A percentile compares a stretch with the other conserved stretches of the same genome.
Conservation (phyloP, 2,113 vertebrate species). For the Lanius ludovicianus region DNA sequence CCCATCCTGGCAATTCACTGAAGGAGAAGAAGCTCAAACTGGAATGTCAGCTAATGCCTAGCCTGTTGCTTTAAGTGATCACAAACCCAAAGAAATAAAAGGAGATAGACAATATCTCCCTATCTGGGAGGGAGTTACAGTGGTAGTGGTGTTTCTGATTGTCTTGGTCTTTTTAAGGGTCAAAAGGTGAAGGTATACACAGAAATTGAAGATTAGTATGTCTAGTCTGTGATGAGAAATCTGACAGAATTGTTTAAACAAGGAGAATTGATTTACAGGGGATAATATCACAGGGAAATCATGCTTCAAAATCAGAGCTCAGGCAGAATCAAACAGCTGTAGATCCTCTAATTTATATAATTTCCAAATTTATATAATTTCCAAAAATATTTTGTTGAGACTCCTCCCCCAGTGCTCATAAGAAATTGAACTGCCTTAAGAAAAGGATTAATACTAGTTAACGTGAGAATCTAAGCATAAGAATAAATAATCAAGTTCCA, state of each 20-base stretch:
- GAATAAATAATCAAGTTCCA: not conserved
- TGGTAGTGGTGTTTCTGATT: not conserved
- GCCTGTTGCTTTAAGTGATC: not conserved
- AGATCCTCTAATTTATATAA: not conserved
- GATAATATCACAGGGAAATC: not conserved
- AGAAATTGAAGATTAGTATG: not conserved
- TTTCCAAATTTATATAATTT: not conserved
- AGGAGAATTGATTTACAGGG: not conserved
- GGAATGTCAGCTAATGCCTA: not conserved
- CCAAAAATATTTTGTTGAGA: not conserved
- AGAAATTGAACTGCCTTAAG: not conserved
- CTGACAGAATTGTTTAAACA: not conserved
- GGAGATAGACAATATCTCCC: not conserved
- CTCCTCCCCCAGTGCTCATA: not conserved
- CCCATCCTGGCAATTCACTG: not conserved
- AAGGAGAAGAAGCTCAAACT: not conserved
- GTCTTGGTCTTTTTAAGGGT: not conserved
- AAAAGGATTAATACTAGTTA: not conserved
- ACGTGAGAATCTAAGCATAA: not conserved
- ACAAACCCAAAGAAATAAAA: not conserved
- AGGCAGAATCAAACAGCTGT: not conserved
- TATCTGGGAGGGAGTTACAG: not conserved
- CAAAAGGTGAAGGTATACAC: not conserved
- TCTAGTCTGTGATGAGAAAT: not conserved
- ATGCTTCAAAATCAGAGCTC: not conserved